Evolutionary conservation across 2,113 vertebrate species (phyloP).

Genomic region (Ranitomeya variabilis): DNA sequence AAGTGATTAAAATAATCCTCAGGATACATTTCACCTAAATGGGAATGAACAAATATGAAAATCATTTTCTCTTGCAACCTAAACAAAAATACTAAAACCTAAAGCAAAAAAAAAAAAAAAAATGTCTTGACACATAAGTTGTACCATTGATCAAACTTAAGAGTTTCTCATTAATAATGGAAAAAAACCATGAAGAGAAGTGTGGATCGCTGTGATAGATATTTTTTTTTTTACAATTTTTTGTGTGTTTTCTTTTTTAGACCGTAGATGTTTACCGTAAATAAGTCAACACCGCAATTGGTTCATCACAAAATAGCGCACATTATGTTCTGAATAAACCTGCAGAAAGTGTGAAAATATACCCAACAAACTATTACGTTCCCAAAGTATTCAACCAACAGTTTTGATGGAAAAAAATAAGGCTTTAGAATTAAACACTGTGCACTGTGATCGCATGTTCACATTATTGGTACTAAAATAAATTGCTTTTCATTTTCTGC

Average conservation of each 20-base stretch:
- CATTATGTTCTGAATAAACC: not conserved
- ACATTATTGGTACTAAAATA: not conserved
- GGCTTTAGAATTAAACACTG: not conserved
- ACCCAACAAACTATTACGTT: not conserved
- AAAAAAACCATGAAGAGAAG: too few species aligned
- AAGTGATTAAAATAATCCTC: too few species aligned
- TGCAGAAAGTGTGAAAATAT: not conserved
- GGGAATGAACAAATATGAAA: too few species aligned
- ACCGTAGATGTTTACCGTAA: not conserved
- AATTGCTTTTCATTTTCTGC: not conserved
- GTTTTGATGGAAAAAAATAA: not conserved
- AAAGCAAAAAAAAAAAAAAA: too few species aligned
- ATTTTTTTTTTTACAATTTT: too few species aligned
- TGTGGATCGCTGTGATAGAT: too few species aligned
- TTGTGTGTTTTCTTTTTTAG: not conserved
- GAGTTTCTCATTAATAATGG: too few species aligned
- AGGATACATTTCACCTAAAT: too few species aligned
- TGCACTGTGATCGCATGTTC: not conserved
- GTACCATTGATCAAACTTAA: too few species aligned
- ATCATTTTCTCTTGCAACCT: too few species aligned
- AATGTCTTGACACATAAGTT: too few species aligned
- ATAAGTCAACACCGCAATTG: not conserved
- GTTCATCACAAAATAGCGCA: not conserved
- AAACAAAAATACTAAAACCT: too few species aligned
- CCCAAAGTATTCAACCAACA: not conserved